Evolutionary conservation across 2,888 invertebrate genomes (phyloP), one percentile per base, ranked within the genome.

Genomic region (Pardosa pseudoannulata): DNA sequence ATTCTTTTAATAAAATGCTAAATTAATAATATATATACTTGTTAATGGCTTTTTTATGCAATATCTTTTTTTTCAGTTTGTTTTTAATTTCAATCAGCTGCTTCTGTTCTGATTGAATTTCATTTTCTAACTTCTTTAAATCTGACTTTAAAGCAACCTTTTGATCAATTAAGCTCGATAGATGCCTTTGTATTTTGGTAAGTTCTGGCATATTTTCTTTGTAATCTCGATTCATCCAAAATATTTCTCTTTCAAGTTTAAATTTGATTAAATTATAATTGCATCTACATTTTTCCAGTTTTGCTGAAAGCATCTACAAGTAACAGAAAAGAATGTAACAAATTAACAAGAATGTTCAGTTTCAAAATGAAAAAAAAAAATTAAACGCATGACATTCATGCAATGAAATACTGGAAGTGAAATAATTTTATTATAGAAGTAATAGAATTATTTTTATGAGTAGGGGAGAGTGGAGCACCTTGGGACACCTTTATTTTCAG

Each of bases 171-270:
- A 56, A 56, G 3, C 23, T 56, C 1, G 67, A 1, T 6, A 85
- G 36, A 39, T 79, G 28, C 11, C 73, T 65, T 16, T 85, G 78
- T 28, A 67, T 72, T 73, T 79, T 78, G 0, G 83, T 85, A 1
- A 78, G 56, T 36, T 73, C 41, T 28, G 83, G 83, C 83, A 85
- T 78, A 65, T 85, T 78, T 16, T 85, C 78, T 31, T 72, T 31
- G 41, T 85, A 85, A 32, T 85, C 71, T 23, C 78, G 65, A 9
- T 72, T 72, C 78, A 85, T 85, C 83, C 83, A 85, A 41, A 73
- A 73, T 27, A 85, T 68, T 19, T 71, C 76, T 50, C 73, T 72
- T 31, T 85, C 78, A 6, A 85, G 50, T 5, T 79, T 68, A 13
- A 78, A 85, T 32, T 79, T 85, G 5, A 72, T 56, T 39, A 62